A percentile compares a stretch with the other conserved stretches of the same genome.
Evolutionary conservation across 1,140 invertebrate species (phyloP).

Genomic region (Formica selysi): DNA sequence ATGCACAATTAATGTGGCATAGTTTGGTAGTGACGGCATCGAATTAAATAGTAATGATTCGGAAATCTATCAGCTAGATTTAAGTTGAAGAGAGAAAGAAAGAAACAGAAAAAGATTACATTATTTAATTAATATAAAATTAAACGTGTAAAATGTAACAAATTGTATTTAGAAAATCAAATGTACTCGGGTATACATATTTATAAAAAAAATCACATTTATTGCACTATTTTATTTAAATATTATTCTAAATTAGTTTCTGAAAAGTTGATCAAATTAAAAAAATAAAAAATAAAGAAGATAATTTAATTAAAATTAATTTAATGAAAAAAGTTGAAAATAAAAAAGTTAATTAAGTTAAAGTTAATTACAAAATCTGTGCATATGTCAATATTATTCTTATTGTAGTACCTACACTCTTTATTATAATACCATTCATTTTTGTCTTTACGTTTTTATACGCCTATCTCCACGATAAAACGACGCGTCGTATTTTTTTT

Average conservation of each 20-base stretch:
- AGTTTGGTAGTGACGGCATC: neutral
- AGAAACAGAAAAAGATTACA: no score
- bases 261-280: neutral
- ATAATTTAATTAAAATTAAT: no score
- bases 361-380: neutral
- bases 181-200: neutral
- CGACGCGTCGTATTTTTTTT: conserved; percentile 27
- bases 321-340: no score
- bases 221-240: neutral
- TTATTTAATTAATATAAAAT: neutral
- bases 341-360: neutral
- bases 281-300: no score
- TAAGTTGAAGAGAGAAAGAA: neutral
- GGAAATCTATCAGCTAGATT: neutral
- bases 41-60: neutral
- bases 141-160: neutral
- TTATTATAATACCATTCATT: neutral
- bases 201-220: conserved; percentile 4
- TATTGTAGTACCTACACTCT: neutral
- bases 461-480: neutral
- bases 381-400: neutral
- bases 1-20: neutral
- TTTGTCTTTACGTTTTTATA: neutral
- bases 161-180: neutral
- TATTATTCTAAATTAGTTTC: neutral